Percentiles rank a stretch among this genome's conserved stretches.
Conservation (phyloP, 2,888 invertebrate genomes). For the Leucophenga montana region DNA sequence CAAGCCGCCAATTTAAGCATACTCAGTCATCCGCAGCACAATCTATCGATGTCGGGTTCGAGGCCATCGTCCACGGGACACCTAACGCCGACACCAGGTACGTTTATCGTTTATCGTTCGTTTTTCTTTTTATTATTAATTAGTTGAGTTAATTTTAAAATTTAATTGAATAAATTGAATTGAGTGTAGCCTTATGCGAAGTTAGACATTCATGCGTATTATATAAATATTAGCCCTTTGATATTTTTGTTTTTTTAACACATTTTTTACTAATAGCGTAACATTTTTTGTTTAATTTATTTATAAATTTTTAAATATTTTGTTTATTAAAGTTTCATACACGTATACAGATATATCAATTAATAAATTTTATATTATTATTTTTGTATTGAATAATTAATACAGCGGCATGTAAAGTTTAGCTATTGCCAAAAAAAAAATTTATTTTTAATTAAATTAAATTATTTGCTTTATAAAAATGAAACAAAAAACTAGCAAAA, state of each 20-base stretch:
- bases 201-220: slow-evolving; percentile 14
- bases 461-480: slow-evolving; percentile 50
- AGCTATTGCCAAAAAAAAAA: slow-evolving; percentile 21
- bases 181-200: slow-evolving; percentile 1
- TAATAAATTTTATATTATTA: not conserved
- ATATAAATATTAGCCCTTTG: not conserved
- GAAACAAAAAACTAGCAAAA: slow-evolving; percentile 39
- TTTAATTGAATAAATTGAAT: slow-evolving; percentile 27
- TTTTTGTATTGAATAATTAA: not conserved
- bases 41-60: slow-evolving; percentile 73
- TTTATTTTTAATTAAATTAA: slow-evolving; percentile 21
- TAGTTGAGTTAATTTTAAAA: slow-evolving; percentile 42
- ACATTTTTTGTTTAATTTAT: no score
- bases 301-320: no score
- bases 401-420: slow-evolving; percentile 19
- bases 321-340: no score
- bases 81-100: slow-evolving; percentile 77
- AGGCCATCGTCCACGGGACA: slow-evolving; percentile 77
- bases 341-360: not conserved
- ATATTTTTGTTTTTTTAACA: slow-evolving; percentile 24
- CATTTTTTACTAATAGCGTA: not conserved
- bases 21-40: slow-evolving; percentile 75
- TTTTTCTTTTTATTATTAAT: slow-evolving; percentile 2
- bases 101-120: slow-evolving; percentile 42
- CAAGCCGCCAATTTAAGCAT: slow-evolving; percentile 75